Percentiles rank a stretch among this genome's conserved stretches.
Evolutionary conservation across 2,113 vertebrate genomes (phyloP).

Genomic region (Tamias sibiricus): DNA sequence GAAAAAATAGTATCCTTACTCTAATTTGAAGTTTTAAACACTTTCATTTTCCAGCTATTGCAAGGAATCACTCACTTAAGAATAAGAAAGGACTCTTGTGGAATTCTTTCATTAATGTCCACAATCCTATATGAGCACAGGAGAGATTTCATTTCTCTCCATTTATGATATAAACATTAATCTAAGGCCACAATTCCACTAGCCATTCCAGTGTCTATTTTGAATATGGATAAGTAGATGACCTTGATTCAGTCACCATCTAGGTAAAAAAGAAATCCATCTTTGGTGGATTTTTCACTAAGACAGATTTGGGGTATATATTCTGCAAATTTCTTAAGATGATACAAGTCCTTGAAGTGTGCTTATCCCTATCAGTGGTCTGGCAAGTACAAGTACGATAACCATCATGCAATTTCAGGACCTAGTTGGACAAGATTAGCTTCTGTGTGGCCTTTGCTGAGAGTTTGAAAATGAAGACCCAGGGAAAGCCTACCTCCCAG

Average conservation of each 20-base stretch:
- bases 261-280: slow-evolving; percentile 31
- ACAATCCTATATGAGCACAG: not conserved
- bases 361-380: slow-evolving; percentile 11
- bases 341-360: slow-evolving; percentile 26
- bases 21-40: not conserved
- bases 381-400: not conserved
- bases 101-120: not conserved
- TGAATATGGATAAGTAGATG: slow-evolving; percentile 1
- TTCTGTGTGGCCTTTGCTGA: not conserved
- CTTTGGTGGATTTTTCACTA: not conserved
- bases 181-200: not conserved
- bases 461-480: slow-evolving; percentile 9
- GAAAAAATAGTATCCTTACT: not conserved
- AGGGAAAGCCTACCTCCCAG: not conserved
- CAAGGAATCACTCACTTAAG: not conserved
- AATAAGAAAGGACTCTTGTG: not conserved
- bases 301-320: slow-evolving; percentile 1
- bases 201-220: not conserved
- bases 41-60: not conserved
- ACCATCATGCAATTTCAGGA: not conserved
- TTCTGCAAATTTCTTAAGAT: slow-evolving; percentile 37
- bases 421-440: not conserved
- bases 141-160: not conserved
- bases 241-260: slow-evolving; percentile 28
- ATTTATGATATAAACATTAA: not conserved